Base-by-base conservation (phyloP, 2,888 invertebrate species). In the Ormyrus pomaceus region DNA sequence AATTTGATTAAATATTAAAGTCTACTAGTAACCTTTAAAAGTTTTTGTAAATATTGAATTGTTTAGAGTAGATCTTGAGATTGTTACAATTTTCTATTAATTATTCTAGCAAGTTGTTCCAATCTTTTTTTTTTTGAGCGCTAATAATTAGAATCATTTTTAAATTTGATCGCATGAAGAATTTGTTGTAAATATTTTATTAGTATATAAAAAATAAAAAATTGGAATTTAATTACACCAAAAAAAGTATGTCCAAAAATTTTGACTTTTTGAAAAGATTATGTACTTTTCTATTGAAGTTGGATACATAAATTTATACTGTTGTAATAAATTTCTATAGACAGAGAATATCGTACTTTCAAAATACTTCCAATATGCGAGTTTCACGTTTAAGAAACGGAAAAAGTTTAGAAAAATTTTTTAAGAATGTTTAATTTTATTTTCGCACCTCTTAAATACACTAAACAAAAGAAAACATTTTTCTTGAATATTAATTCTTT, bases 271-370 rank as follows among this genome's bases (percentile, higher is more conserved):
- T 64, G 50, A 70, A 48, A 59, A 71, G 65, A 62, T 70, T 58
- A 70, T 46, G 59, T 71, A 72, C 65, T 59, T 72, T 77, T 71
- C 19, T 59, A 74, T 73, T 65, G 51, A 19, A 10, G 71, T 71
- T 79, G 7, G 11, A 70, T 74, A 69, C 56, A 69, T 13, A 48
- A 69, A 61, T 69, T 79, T 79, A 69, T 73, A 79, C 68, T 50
- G 48, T 78, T 68, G 59, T 56, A 65, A 69, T 65, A 56, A 77
- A 79, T 51, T 69, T 13, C 59, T 58, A 11, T n/a, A 69, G 11
- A 58, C 4, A 11, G 46, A 58, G 55, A n/a, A 48, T 34, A 34
- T 71, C 34, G 50, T 68, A 50, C 61, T 56, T 70, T 70, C 69
- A 77, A 19, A 70, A 56, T 34, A 55, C 46, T 13, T 50, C n/a